Percentiles rank a stretch among this genome's conserved stretches.
These are phyloP conservation scores for Mimas tiliae DNA, from an alignment of 2,888 invertebrate species.

Conservation along the genomic window DNA sequence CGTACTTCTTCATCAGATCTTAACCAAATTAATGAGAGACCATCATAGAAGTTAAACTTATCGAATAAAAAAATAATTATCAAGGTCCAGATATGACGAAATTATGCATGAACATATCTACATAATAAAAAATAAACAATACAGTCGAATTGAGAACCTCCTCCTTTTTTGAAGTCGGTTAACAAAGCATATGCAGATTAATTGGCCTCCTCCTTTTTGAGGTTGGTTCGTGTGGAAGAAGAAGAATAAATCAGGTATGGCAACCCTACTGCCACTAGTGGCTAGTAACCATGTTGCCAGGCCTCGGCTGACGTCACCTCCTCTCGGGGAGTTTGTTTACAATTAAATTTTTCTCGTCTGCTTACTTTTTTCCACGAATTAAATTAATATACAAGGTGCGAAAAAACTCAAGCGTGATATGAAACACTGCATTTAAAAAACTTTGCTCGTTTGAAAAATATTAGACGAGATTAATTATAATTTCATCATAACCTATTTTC, in stretches of 20 bases:
- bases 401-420: constrained; percentile 46
- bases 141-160: no score
- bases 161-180: no score
- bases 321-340: constrained; percentile 49
- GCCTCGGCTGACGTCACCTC: constrained; percentile 46
- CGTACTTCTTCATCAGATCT: no score
- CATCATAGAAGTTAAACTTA: no score
- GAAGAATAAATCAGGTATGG: neutral
- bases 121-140: no score
- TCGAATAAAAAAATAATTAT: no score
- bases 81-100: no score
- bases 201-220: no score
- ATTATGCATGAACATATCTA: no score
- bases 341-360: constrained; percentile 48
- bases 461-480: constrained; percentile 38
- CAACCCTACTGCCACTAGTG: neutral
- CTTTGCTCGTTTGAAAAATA: constrained; percentile 37
- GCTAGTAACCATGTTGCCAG: constrained; percentile 39
- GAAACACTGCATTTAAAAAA: constrained; percentile 45
- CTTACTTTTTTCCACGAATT: constrained; percentile 43
- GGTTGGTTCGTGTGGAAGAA: no score
- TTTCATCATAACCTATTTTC: constrained; percentile 43
- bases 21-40: no score
- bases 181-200: no score
- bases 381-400: constrained; percentile 51